Percentiles rank a stretch among this genome's conserved stretches.
Conservation (phyloP, 2,797 vertebrate species). For the Mormyrops boulengeri region DNA sequence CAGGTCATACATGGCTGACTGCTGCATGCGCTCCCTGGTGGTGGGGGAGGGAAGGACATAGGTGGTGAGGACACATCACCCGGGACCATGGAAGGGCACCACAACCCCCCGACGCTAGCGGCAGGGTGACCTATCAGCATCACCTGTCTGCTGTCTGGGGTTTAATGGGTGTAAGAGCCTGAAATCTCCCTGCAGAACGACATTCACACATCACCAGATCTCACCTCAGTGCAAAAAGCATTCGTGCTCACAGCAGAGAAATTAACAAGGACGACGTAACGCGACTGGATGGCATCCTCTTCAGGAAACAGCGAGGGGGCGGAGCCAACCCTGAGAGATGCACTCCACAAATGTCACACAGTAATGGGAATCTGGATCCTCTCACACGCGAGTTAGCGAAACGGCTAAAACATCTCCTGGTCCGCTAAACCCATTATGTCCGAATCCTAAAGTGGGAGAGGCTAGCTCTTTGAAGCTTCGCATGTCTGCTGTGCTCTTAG, state of each 20-base stretch:
- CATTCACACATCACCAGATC: not conserved
- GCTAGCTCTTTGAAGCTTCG: not conserved
- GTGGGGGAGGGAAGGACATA: not conserved
- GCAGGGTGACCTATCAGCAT: not conserved
- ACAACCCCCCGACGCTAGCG: not conserved
- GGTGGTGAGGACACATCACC: conserved; percentile 29
- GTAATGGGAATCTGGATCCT: not conserved
- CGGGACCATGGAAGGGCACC: not conserved
- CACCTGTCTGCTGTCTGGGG: not conserved
- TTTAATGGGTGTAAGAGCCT: not conserved
- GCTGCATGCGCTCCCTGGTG: conserved; percentile 89
- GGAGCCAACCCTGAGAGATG: not conserved
- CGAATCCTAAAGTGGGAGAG: not conserved
- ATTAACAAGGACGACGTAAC: not conserved
- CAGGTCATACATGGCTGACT: conserved; percentile 96
- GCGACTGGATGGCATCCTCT: not conserved
- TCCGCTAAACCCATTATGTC: conserved; percentile 15
- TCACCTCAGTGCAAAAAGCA: not conserved
- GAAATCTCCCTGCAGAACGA: not conserved
- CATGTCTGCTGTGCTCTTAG: not conserved
- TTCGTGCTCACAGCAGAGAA: not conserved
- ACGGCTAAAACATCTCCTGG: not conserved
- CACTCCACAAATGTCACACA: not conserved
- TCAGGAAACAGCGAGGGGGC: not conserved
- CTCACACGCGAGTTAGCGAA: not conserved